Conservation (phyloP, 2,113 vertebrate species). For the Pseudorectes ferrugineus region DNA sequence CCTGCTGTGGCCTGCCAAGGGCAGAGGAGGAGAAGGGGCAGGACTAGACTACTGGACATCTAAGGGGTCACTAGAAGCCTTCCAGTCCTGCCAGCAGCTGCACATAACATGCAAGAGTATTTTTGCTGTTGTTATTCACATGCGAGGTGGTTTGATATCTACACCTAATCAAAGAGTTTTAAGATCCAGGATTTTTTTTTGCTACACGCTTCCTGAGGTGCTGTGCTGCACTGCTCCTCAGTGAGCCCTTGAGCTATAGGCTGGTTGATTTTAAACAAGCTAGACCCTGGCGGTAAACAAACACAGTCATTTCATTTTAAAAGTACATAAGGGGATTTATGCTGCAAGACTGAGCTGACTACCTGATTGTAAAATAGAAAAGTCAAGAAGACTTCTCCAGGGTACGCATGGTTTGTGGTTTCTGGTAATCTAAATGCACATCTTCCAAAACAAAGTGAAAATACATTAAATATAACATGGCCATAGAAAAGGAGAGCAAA, state of each 20-base stretch:
- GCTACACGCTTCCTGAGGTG: background rate
- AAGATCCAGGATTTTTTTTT: background rate
- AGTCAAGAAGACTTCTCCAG: background rate
- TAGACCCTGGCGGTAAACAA: background rate
- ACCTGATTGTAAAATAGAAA: background rate
- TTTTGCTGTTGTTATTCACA: background rate
- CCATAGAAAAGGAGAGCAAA: background rate
- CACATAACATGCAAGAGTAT: background rate
- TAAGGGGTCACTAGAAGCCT: background rate
- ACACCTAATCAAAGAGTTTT: background rate
- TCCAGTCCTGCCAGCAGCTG: background rate
- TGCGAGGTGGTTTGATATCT: accelerated
- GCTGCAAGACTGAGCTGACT: background rate
- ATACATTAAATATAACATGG: background rate
- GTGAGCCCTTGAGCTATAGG: background rate
- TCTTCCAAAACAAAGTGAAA: background rate
- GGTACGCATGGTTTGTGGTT: background rate
- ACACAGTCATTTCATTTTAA: background rate
- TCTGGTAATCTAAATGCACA: background rate
- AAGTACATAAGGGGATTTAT: background rate
- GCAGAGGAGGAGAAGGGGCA: background rate
- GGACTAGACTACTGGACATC: background rate
- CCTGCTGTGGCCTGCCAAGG: background rate
- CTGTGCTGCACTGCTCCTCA: background rate
- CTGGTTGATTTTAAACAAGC: background rate